These are phyloP conservation scores for Drosophila falleni DNA, from an alignment of 2,888 invertebrate genomes.

Conservation along the genomic window DNA sequence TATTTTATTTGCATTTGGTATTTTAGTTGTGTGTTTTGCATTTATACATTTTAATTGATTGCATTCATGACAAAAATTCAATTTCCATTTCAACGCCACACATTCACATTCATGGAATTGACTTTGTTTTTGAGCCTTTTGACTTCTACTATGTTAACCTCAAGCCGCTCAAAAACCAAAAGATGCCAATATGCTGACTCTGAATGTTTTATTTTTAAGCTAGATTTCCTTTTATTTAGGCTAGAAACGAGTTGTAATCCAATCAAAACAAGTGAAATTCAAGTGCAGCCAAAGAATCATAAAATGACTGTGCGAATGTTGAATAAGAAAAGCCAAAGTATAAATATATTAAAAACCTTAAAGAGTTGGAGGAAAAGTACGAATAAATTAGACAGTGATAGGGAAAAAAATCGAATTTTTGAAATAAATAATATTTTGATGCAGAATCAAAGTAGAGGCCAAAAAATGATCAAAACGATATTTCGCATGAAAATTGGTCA, in stretches of 20 bases:
- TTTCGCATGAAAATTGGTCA: too few species aligned
- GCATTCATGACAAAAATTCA: conserved; percentile 47
- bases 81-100: conserved; percentile 4
- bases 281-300: background rate
- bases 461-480: too few species aligned
- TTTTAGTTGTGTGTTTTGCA: conserved; percentile 31
- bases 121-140: background rate
- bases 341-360: too few species aligned
- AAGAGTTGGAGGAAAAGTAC: too few species aligned
- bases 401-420: too few species aligned
- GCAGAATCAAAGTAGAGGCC: too few species aligned
- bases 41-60: conserved; percentile 66
- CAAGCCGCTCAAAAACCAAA: background rate
- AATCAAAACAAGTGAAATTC: too few species aligned
- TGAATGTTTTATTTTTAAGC: background rate
- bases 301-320: background rate
- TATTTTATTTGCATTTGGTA: conserved; percentile 30
- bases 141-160: background rate
- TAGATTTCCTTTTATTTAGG: background rate
- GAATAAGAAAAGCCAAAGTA: too few species aligned
- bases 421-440: too few species aligned
- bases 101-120: background rate
- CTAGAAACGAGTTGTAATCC: background rate
- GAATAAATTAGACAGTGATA: too few species aligned
- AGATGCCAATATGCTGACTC: background rate